Base-by-base conservation (phyloP, 2,113 vertebrate genomes). In the Butorides virescens region DNA sequence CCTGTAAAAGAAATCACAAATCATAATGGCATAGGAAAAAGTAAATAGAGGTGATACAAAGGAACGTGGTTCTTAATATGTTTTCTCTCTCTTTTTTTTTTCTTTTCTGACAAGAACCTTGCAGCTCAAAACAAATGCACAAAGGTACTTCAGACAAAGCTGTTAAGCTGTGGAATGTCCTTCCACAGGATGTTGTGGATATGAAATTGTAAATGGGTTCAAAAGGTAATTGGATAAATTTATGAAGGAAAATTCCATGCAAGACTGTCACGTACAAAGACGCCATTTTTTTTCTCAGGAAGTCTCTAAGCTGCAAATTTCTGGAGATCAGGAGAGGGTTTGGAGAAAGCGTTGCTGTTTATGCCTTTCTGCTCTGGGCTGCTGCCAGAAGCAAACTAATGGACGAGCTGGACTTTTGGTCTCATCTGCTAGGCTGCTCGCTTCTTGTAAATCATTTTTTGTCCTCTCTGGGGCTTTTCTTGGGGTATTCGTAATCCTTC, bases 141-240 rank as follows among this genome's bases (percentile, higher is more conserved):
- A 34, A 27, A 89, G 44, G 55, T 94, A n/a, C 44, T 49, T 50
- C 18, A 52, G 68, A 71, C 84, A 86, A 92, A 86, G 67, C 86
- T 39, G 74, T 62, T 86, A 61, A 71, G 65, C 83, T 93, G 61
- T 91, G 95, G 94, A 95, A 93, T 95, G 89, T 95, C 93, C 93
- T 93, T 93, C 91, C 91, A 62, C 93, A 84, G 96, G 95, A 95
- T 95, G 91, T 96, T 93, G 80, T 92, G 86, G 76, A 80, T 84
- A 46, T 4, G 1, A 34, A 77, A 86, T 72, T 94, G 84, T 77
- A 92, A 84, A 92, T 87, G 91, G 29, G 76, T 91, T 96, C 91
- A 92, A 91, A 95, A 93, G 76, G 89, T 87, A 89, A 93, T 34
- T 55, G 79, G 37, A 67, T 67, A 50, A 34, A 84, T 89, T 77